These are phyloP conservation scores for Acleris holmiana DNA, from an alignment of 2,888 invertebrate species.

Conservation along the genomic window DNA sequence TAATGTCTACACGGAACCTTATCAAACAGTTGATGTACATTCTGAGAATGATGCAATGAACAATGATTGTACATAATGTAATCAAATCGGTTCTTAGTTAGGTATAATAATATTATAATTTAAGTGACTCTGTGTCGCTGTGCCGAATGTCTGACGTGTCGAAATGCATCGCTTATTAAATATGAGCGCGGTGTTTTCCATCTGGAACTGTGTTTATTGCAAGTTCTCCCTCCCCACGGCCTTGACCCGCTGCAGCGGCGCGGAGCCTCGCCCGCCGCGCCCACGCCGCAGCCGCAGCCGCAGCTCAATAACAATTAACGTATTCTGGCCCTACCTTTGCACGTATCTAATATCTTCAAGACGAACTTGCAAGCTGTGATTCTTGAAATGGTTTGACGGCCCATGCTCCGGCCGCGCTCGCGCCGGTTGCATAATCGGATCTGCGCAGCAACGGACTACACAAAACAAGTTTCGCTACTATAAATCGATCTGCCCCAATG, in stretches of 20 bases:
- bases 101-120: no score
- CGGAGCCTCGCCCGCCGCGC: constrained; percentile 18
- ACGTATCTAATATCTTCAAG: neutral
- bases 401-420: no score
- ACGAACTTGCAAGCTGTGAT: neutral
- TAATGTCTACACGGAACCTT: no score
- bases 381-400: no score
- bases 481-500: neutral
- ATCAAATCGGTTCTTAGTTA: no score
- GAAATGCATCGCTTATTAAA: neutral
- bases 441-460: neutral
- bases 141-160: no score
- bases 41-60: no score
- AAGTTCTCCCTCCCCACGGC: constrained; percentile 11
- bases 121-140: no score
- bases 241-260: constrained; percentile 25
- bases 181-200: neutral
- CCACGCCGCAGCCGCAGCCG: constrained; percentile 3
- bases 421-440: no score
- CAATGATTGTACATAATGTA: no score
- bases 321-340: neutral
- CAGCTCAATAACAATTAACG: constrained; percentile 23
- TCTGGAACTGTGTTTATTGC: constrained; percentile 9
- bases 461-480: constrained; percentile 1
- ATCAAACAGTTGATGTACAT: no score